Evolutionary conservation across 2,888 invertebrate species (phyloP).

Genomic region (Calliphora vomitoria): DNA sequence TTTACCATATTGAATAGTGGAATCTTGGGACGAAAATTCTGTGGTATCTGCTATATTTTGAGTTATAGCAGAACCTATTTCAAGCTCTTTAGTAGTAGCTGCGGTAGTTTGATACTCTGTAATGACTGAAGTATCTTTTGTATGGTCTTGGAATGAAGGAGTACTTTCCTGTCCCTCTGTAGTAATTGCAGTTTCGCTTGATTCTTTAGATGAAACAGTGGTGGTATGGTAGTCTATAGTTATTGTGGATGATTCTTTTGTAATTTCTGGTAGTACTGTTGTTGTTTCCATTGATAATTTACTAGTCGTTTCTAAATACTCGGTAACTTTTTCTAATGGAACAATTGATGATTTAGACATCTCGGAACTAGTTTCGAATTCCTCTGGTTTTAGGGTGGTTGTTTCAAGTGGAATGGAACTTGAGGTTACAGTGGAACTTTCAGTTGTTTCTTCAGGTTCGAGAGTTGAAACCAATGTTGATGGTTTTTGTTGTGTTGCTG

Average conservation of each 20-base stretch:
- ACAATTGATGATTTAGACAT: not conserved
- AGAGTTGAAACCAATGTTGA: not conserved
- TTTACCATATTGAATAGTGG: constrained; percentile 51
- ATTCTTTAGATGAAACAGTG: not conserved
- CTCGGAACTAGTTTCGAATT: not conserved
- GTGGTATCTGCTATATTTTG: not conserved
- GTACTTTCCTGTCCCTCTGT: not conserved
- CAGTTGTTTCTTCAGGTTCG: constrained; percentile 2
- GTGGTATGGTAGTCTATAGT: not conserved
- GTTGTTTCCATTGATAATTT: not conserved
- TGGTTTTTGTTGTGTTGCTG: not conserved
- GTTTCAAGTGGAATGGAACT: not conserved
- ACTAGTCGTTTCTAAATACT: not conserved
- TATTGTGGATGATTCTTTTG: not conserved
- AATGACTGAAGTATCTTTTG: not conserved
- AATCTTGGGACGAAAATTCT: not conserved
- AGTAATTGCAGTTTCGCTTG: not conserved
- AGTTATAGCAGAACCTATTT: not conserved
- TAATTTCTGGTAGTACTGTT: not conserved
- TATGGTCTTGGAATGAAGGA: too few species aligned
- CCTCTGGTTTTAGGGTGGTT: not conserved
- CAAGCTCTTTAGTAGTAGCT: not conserved
- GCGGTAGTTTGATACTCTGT: not conserved
- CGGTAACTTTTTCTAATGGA: constrained; percentile 44
- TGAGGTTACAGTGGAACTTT: not conserved